Conservation (phyloP, 1,140 invertebrate species). For the Contarinia nasturtii region DNA sequence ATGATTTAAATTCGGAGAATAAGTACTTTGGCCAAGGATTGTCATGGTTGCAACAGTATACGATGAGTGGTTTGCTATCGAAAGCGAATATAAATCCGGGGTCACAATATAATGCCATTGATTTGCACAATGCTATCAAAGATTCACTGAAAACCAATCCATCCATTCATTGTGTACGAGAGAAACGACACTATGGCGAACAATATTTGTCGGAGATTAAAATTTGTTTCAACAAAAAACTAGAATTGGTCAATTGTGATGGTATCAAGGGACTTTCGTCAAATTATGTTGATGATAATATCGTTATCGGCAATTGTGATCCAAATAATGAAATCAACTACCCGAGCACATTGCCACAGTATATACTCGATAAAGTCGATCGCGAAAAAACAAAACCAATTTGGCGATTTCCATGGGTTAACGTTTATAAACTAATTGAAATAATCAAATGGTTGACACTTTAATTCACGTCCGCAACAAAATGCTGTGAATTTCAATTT, state of each 20-base stretch:
- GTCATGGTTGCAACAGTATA: constrained; percentile 36
- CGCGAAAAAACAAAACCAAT: constrained; percentile 1
- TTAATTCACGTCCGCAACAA: constrained; percentile 12
- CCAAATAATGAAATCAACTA: constrained; percentile 31
- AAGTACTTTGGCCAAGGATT: constrained; percentile 57
- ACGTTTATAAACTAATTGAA: constrained; percentile 30
- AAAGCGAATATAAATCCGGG: constrained; percentile 36
- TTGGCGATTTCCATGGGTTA: constrained; percentile 23
- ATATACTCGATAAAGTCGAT: neutral
- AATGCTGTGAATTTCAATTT: too few species aligned
- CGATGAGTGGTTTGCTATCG: constrained; percentile 38
- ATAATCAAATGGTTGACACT: constrained; percentile 35
- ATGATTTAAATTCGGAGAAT: constrained; percentile 37
- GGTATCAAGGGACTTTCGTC: constrained; percentile 18
- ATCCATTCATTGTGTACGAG: constrained; percentile 36
- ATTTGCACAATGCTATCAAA: constrained; percentile 36
- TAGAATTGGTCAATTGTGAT: constrained; percentile 37
- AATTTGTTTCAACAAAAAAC: constrained; percentile 41
- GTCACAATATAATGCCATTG: constrained; percentile 30
- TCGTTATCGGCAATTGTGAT: constrained; percentile 37
- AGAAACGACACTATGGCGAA: constrained; percentile 28
- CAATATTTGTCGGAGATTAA: constrained; percentile 40
- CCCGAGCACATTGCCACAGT: constrained; percentile 23
- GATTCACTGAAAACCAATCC: constrained; percentile 33
- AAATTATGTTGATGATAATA: constrained; percentile 16